Percentiles rank a stretch among this genome's conserved stretches.
These are phyloP conservation scores for Clostera curtula DNA, from an alignment of 2,888 invertebrate species.

Conservation along the genomic window DNA sequence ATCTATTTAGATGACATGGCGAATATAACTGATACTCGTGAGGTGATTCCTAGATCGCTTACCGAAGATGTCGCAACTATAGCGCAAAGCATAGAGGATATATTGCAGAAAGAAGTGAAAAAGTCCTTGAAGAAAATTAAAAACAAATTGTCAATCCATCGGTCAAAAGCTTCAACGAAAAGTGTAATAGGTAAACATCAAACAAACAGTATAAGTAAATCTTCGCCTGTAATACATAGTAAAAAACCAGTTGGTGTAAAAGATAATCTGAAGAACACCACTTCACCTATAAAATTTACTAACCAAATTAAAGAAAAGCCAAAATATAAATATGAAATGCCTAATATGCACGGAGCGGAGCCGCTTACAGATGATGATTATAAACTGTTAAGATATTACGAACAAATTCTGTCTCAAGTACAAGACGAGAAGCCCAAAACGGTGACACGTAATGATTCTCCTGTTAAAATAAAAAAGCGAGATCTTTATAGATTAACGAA, in stretches of 20 bases:
- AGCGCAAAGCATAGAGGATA: constrained; percentile 30
- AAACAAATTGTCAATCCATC: constrained; percentile 29
- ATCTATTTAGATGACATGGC: constrained; percentile 5
- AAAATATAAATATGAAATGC: too few relatives aligned
- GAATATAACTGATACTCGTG: constrained; percentile 11
- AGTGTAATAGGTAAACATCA: too few relatives aligned
- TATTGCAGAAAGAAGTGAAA: constrained; percentile 34
- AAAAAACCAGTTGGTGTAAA: too few relatives aligned
- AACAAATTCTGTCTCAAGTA: constrained; percentile 37
- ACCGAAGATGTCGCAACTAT: constrained; percentile 25
- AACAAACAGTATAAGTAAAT: too few relatives aligned
- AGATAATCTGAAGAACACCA: too few relatives aligned
- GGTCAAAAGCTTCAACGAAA: constrained; percentile 22
- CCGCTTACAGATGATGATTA: constrained; percentile 33
- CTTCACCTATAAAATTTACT: too few relatives aligned
- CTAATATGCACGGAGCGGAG: constrained; percentile 4
- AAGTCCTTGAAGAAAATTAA: constrained; percentile 34
- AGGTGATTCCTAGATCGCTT: constrained; percentile 25
- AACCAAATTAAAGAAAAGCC: constrained; percentile 3
- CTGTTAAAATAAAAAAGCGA: constrained; percentile 9
- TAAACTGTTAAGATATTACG: constrained; percentile 37
- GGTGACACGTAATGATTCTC: constrained; percentile 20
- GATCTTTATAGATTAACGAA: constrained; percentile 17
- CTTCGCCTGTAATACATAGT: too few relatives aligned
- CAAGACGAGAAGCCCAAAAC: constrained; percentile 34